These are phyloP conservation scores for Balaenoptera acutorostrata DNA, from an alignment of 2,113 vertebrate genomes.

Conservation along the genomic window DNA sequence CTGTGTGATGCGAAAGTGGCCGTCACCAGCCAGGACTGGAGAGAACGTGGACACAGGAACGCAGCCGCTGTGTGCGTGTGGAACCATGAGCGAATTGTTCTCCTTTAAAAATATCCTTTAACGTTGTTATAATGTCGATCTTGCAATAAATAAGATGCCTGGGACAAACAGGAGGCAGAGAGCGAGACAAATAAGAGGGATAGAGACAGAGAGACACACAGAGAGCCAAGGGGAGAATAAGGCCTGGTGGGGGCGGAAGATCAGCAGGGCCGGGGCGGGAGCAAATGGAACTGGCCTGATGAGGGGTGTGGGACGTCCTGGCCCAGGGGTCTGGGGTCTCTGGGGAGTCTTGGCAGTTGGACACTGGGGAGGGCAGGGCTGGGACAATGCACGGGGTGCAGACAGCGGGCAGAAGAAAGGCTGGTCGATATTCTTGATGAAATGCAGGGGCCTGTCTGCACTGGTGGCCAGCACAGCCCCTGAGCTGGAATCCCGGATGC, in stretches of 20 bases:
- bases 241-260: background rate
- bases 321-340: background rate
- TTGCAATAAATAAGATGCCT: background rate
- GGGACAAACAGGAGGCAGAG: background rate
- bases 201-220: background rate
- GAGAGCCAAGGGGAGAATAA: background rate
- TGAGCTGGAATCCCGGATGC: background rate
- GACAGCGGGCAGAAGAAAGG: background rate
- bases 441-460: background rate
- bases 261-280: background rate
- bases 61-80: accelerated
- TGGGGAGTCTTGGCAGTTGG: background rate
- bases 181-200: background rate
- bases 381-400: accelerated
- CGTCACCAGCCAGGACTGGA: accelerated
- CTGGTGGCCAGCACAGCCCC: background rate
- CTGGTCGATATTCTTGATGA: accelerated
- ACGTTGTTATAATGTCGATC: background rate
- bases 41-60: background rate
- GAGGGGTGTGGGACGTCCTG: background rate
- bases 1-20: background rate
- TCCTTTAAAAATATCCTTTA: background rate
- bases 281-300: background rate
- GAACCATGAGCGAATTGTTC: accelerated
- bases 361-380: accelerated